Evolutionary conservation across 2,113 vertebrate species (phyloP), one percentile per base, ranked within the genome.

Genomic region (Acinonyx jubatus): DNA sequence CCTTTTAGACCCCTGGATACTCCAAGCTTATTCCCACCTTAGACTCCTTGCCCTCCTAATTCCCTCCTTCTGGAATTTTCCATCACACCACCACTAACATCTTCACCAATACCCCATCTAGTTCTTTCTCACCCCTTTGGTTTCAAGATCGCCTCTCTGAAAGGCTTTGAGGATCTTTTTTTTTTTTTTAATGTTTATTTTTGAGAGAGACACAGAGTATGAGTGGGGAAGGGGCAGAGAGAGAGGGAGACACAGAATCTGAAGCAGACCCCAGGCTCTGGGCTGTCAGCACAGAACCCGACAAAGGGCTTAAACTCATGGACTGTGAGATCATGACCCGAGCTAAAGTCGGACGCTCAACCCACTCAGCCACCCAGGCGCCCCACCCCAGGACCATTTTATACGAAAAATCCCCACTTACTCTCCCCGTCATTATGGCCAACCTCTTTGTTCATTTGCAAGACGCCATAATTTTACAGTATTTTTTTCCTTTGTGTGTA

Each of bases 1-100:
- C 21, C 45, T 73, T 50, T 29, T 36, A 8, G 2, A 41, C 55
- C 7, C 57, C 41, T 48, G 15, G 7, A n/a, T 16, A 3, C 27
- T 15, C 29, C 11, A 23, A 48, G 45, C 89, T 57, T 90, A 93
- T 18, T 27, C 38, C 85, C 50, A 8, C 63, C 81, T 57, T 94
- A 84, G n/a, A 66, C 27, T 79, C 76, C 38, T 97, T 96, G 66
- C 65, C 71, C 55, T 97, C 74, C 68, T 0, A 11, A 79, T 80
- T 92, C 71, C 66, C 38, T 87, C 33, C 94, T 4, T 2, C 45
- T 57, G 27, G n/a, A 84, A 74, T 61, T 38, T 69, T 68, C 33
- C 68, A 57, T 50, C 57, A 9, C 0, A 0, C 36, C 29, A 69
- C 74, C 16, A n/a, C 50, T 1, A 1, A 0, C 7, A 38, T 31